Percentiles rank a stretch among this genome's conserved stretches.
These are phyloP conservation scores for Rhinopomastus cyanomelas DNA, from an alignment of 2,113 vertebrate species.

Conservation along the genomic window DNA sequence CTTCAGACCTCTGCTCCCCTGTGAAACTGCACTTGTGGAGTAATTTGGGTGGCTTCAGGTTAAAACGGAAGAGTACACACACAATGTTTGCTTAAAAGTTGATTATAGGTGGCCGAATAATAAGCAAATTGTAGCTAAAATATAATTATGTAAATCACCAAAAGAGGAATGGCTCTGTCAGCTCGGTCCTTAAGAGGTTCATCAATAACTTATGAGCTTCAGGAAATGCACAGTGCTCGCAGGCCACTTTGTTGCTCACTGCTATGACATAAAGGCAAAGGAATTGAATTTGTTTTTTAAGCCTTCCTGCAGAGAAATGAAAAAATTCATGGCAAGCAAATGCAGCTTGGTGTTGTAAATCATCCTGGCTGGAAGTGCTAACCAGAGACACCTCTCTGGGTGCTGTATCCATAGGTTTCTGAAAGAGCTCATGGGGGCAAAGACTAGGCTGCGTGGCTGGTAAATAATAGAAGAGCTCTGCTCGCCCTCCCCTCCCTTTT, in stretches of 20 bases:
- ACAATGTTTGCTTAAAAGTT: conserved; percentile 1
- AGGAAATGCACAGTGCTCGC: neutral
- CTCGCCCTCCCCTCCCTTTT: neutral
- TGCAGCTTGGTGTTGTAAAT: neutral
- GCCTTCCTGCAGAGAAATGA: neutral
- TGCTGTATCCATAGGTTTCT: neutral
- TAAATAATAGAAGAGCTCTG: conserved; percentile 46
- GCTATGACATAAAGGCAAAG: neutral
- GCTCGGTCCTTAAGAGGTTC: neutral
- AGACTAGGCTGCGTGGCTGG: neutral
- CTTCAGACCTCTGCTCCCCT: conserved; percentile 1
- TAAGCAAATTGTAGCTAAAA: conserved; percentile 15
- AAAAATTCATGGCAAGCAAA: neutral
- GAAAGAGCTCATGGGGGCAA: neutral
- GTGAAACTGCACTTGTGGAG: neutral
- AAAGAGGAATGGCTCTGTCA: conserved; percentile 14
- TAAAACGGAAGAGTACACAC: neutral
- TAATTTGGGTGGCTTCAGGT: conserved; percentile 1
- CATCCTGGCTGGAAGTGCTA: conserved; percentile 16
- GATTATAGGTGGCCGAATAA: conserved; percentile 2
- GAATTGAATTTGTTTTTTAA: neutral
- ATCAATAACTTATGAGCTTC: conserved; percentile 45
- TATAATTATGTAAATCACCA: conserved; percentile 46
- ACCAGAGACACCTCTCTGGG: conserved; percentile 10
- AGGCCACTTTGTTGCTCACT: neutral